Conservation (phyloP, 2,113 vertebrate genomes). For the Archocentrus centrarchus region DNA sequence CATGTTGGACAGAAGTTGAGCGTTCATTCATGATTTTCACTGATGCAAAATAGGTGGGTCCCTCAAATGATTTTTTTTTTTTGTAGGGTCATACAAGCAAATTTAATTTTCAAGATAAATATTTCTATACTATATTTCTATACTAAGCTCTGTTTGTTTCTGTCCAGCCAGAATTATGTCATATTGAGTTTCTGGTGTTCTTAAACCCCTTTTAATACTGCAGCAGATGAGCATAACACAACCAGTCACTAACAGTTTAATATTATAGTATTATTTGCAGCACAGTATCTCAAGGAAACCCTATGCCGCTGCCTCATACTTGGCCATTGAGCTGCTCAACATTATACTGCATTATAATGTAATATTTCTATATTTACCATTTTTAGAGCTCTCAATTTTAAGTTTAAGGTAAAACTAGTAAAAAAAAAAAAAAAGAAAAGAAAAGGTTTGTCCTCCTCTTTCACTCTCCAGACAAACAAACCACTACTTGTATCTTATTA, state of each 20-base stretch:
- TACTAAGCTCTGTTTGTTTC: neutral
- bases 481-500: neutral
- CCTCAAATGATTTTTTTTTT: conserved; percentile 81
- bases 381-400: neutral
- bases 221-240: neutral
- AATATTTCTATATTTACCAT: neutral
- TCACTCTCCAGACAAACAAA: neutral
- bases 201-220: neutral
- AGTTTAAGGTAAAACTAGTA: neutral
- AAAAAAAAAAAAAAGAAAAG: neutral
- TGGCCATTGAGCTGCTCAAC: neutral
- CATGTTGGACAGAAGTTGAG: conserved; percentile 83
- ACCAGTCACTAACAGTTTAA: neutral
- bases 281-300: neutral
- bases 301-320: neutral
- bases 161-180: neutral
- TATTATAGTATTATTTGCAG: neutral
- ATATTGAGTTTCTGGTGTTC: neutral
- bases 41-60: conserved; percentile 84
- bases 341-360: neutral
- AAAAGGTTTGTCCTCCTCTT: neutral
- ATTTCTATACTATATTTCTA: conserved; percentile 49
- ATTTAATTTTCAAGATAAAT: conserved; percentile 79
- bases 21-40: conserved; percentile 91
- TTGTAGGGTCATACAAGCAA: conserved; percentile 86